Percentiles rank a stretch among this genome's conserved stretches.
Conservation (phyloP, 2,888 invertebrate genomes). For the Parnassius orleans region DNA sequence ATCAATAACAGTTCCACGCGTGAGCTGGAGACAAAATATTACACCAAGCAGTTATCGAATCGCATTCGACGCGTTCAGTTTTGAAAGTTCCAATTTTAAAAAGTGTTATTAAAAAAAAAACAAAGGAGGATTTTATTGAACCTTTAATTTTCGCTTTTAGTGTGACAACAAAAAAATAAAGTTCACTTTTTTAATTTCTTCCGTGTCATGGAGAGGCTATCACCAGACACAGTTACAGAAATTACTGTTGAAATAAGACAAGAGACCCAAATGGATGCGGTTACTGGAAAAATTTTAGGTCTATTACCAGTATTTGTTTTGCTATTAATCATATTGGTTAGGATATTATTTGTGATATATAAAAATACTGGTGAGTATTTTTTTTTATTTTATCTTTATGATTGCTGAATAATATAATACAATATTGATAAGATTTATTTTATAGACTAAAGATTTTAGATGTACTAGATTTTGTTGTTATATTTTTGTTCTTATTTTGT, state of each 20-base stretch:
- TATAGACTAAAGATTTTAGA: too few relatives aligned
- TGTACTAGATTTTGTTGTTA: too few relatives aligned
- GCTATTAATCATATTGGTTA: conserved; percentile 51
- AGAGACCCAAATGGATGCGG: conserved; percentile 12
- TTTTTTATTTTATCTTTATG: not conserved
- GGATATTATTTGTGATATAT: conserved; percentile 58
- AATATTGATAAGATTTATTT: too few relatives aligned
- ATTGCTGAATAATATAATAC: not conserved
- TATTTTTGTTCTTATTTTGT: too few relatives aligned
- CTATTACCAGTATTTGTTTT: conserved; percentile 58
- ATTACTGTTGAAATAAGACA: conserved; percentile 5
- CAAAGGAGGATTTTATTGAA: not conserved
- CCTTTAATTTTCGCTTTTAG: not conserved
- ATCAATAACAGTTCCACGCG: conserved; percentile 16
- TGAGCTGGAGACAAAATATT: conserved; percentile 6
- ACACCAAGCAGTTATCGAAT: conserved; percentile 17
- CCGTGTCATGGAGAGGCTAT: conserved; percentile 13
- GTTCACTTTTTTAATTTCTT: conserved; percentile 4
- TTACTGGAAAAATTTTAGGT: conserved; percentile 35
- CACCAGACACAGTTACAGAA: conserved; percentile 10
- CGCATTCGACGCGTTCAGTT: conserved; percentile 17
- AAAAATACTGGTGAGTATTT: conserved; percentile 53
- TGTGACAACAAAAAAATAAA: conserved; percentile 7
- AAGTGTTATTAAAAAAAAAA: conserved; percentile 6
- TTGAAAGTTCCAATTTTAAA: not conserved